Base-by-base conservation (phyloP, 2,888 invertebrate genomes). In the Ellobium chinense region DNA sequence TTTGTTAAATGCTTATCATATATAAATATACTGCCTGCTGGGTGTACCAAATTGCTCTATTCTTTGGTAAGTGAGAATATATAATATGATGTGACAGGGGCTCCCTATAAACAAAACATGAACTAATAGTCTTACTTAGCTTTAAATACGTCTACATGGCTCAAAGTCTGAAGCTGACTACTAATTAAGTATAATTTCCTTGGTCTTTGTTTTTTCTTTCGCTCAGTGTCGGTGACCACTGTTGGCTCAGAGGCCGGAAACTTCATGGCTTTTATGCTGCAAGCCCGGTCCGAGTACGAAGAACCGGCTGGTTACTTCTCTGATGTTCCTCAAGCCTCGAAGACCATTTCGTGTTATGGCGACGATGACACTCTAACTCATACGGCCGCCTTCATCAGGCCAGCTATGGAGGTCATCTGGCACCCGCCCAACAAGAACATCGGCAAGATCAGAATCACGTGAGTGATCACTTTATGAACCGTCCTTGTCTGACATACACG, bases 201-300 rank as follows among this genome's bases (percentile, higher is more conserved):
- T n/a, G n/a, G n/a, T n/a, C n/a, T n/a, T n/a, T n/a, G n/a, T n/a
- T n/a, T n/a, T n/a, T n/a, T n/a, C n/a, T n/a, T n/a, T n/a, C 46
- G 7, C 46, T 12, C 73, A 79, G 79, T 79, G 9, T 58, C 79
- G 2, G 73, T 79, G 4, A 31, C 79, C 0, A 54, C 65, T 18
- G 56, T 65, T 9, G 79, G 79, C 2, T 63, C 73, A 1, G 54
- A 56, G 1, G 66, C 56, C 24, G 46, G 65, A 18, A 62, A 79
- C 56, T 83, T 78, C 75, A 75, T 83, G 72, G 83, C 83, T 5
- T 83, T 83, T 72, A 83, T 83, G 83, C 78, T 83, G 1, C 83
- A 83, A 39, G 83, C 78, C 14, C 37, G 83, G 36, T 65, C 78
- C 3, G 72, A 69, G 46, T 63, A 34, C 31, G 78, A 75, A 9